These are phyloP conservation scores for Aethes cnicana DNA, from an alignment of 2,888 invertebrate genomes.

Conservation along the genomic window DNA sequence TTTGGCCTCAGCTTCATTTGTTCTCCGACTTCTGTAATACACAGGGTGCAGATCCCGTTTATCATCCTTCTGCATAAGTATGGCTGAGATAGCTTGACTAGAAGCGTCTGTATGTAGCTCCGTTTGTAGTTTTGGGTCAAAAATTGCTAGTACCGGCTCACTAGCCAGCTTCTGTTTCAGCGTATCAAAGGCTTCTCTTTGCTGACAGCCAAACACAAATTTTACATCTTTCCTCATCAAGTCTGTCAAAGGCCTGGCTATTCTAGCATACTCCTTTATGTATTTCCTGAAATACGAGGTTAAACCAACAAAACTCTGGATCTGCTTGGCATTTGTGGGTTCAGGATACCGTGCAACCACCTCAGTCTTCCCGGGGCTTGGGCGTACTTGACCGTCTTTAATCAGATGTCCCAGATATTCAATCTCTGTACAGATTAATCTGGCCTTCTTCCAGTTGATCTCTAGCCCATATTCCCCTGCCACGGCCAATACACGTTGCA, in stretches of 20 bases:
- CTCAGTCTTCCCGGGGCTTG: slow-evolving; percentile 13
- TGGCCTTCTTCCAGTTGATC: slow-evolving; percentile 15
- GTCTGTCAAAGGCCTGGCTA: slow-evolving; percentile 19
- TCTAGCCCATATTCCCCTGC: slow-evolving; percentile 8
- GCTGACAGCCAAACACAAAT: slow-evolving; percentile 9
- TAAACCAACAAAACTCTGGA: slow-evolving; percentile 21
- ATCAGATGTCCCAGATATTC: slow-evolving; percentile 18
- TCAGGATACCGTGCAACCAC: slow-evolving; percentile 13
- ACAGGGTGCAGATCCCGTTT: slow-evolving; percentile 19
- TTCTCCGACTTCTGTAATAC: slow-evolving; percentile 27
- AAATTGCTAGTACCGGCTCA: slow-evolving; percentile 5
- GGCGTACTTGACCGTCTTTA: slow-evolving; percentile 6
- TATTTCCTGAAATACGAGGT: slow-evolving; percentile 24
- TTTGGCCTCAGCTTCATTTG: slow-evolving; percentile 7
- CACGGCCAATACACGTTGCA: slow-evolving; percentile 3
- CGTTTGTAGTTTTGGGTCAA: background rate
- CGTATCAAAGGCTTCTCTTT: background rate
- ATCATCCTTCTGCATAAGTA: background rate
- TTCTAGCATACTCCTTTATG: slow-evolving; percentile 15
- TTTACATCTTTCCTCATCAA: slow-evolving; percentile 17
- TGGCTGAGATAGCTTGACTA: background rate
- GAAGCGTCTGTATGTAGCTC: slow-evolving; percentile 5
- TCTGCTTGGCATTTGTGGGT: slow-evolving; percentile 7
- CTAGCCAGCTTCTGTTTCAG: background rate
- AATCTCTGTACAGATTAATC: slow-evolving; percentile 3